Conservation (phyloP, 2,113 vertebrate species). For the Pachycephala philippinensis region DNA sequence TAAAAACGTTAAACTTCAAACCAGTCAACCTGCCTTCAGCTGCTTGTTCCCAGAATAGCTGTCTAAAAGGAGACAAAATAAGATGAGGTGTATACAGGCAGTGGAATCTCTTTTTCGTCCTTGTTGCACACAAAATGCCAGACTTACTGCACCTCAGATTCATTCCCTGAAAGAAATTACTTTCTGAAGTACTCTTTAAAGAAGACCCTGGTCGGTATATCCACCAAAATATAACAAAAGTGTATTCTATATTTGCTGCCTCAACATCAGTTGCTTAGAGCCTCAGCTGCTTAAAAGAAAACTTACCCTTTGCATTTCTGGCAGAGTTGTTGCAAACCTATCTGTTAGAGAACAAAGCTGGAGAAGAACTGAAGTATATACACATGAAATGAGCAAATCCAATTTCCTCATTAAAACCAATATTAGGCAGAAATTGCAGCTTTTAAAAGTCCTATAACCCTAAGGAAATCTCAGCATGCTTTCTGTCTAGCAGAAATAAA, state of each 20-base stretch:
- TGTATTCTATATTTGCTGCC: neutral
- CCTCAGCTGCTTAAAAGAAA: neutral
- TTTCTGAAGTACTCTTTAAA: neutral
- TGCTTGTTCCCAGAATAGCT: neutral
- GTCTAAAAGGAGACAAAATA: neutral
- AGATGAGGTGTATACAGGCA: neutral
- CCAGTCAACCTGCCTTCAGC: neutral
- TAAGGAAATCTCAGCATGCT: neutral
- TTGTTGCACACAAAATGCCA: neutral
- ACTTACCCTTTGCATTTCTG: neutral
- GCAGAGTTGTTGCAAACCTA: neutral
- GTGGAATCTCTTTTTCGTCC: neutral
- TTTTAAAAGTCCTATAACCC: neutral
- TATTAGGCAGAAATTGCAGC: neutral
- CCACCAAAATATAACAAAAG: neutral
- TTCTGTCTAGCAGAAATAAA: neutral
- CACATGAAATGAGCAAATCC: neutral
- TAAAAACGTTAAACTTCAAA: neutral
- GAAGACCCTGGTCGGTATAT: neutral
- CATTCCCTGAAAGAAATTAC: neutral
- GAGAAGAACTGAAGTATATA: neutral
- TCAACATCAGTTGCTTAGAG: neutral
- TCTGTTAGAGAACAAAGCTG: neutral
- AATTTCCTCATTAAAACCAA: conserved; percentile 8
- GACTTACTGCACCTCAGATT: neutral